phyloP scores from a whole-genome alignment of 1,140 invertebrate genomes.

The Protaetia brevitarsis region DNA sequence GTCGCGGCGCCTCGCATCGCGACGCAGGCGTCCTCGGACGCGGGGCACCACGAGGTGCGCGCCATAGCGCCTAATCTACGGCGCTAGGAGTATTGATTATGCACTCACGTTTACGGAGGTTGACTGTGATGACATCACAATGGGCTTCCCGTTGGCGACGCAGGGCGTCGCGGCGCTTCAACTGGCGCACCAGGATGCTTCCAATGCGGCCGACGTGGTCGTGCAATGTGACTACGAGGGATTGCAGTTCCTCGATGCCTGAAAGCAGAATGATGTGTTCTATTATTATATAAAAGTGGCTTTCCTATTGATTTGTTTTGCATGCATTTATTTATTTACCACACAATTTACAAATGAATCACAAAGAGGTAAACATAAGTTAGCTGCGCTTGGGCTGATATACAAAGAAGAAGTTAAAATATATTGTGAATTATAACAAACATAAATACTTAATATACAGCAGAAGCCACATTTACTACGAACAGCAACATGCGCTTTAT shows the following conservation, averaged over 20 bases:
- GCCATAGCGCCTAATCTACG: background rate
- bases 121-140: slow-evolving; percentile 42
- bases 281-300: background rate
- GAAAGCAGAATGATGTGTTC: slow-evolving; percentile 15
- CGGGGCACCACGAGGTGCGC: background rate
- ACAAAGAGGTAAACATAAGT: too few species aligned
- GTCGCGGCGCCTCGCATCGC: slow-evolving; percentile 5
- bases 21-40: background rate
- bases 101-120: slow-evolving; percentile 41
- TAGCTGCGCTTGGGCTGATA: too few species aligned
- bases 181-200: slow-evolving; percentile 39
- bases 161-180: slow-evolving; percentile 47
- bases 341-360: too few species aligned
- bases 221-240: slow-evolving; percentile 26
- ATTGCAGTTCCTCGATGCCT: slow-evolving; percentile 27
- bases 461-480: too few species aligned
- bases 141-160: slow-evolving; percentile 43
- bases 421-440: too few species aligned
- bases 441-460: too few species aligned
- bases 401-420: too few species aligned
- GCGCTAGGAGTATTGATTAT: slow-evolving; percentile 27
- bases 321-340: too few species aligned
- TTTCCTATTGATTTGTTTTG: too few species aligned
- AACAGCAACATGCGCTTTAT: too few species aligned
- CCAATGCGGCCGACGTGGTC: slow-evolving; percentile 31